A percentile compares a stretch with the other conserved stretches of the same genome.
Evolutionary conservation across 2,888 invertebrate species (phyloP).

Genomic region (Blastobasis adustella): DNA sequence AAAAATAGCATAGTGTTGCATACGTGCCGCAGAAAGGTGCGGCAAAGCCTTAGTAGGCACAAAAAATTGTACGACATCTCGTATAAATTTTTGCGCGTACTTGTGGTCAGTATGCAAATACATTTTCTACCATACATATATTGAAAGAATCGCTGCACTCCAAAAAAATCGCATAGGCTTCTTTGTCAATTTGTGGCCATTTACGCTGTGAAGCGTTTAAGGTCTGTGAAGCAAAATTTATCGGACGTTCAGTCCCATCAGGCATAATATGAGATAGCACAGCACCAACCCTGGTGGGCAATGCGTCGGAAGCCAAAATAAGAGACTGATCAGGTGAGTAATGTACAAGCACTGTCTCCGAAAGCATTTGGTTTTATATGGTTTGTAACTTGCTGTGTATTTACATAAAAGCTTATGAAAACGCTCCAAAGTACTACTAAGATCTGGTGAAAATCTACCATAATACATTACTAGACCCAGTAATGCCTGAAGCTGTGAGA

Average conservation of each 20-base stretch:
- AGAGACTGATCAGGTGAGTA: constrained; percentile 1
- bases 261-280: constrained; percentile 4
- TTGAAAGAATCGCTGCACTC: constrained; percentile 1
- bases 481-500: background rate
- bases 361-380: background rate
- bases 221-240: no score
- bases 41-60: background rate
- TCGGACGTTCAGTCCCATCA: constrained; percentile 3
- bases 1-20: constrained; percentile 5
- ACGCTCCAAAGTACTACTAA: background rate
- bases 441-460: background rate
- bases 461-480: background rate
- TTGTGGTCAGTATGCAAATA: background rate
- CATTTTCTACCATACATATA: constrained; percentile 2
- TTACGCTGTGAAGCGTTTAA: background rate
- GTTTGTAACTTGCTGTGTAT: background rate
- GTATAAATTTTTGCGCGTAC: no score
- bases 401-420: background rate
- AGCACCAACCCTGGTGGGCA: constrained; percentile 4
- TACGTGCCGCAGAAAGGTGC: background rate
- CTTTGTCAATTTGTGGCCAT: background rate
- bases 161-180: background rate
- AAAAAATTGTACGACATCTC: background rate
- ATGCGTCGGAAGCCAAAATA: constrained; percentile 4
- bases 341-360: background rate